Conservation (phyloP, 2,888 invertebrate genomes). For the Lochmaea crataegi region DNA sequence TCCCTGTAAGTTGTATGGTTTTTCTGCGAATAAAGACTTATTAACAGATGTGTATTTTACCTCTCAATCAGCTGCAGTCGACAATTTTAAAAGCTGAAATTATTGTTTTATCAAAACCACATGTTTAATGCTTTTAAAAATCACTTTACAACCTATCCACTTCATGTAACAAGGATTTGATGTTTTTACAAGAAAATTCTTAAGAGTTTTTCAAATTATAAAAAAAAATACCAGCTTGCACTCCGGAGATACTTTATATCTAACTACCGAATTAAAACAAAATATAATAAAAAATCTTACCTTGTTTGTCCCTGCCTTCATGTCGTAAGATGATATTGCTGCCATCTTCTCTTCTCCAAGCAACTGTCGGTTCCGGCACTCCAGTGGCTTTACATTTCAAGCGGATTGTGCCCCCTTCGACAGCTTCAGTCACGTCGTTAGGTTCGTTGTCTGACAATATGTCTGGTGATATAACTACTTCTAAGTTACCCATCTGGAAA, state of each 20-base stretch:
- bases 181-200: background rate
- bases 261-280: background rate
- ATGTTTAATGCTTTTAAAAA: constrained; percentile 25
- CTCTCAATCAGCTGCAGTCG: constrained; percentile 24
- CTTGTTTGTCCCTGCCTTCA: constrained; percentile 79
- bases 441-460: constrained; percentile 81
- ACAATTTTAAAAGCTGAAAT: constrained; percentile 26
- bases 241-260: too few relatives aligned
- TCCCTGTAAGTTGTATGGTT: too few relatives aligned
- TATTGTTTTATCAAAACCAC: constrained; percentile 36
- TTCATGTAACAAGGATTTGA: background rate
- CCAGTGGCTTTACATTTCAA: constrained; percentile 85
- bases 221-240: background rate
- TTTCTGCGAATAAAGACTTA: background rate
- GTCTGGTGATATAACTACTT: constrained; percentile 89
- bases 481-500: constrained; percentile 83
- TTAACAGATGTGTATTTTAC: constrained; percentile 22
- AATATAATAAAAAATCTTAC: constrained; percentile 61
- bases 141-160: background rate
- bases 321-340: constrained; percentile 81
- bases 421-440: constrained; percentile 77
- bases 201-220: background rate
- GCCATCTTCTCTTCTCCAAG: constrained; percentile 85
- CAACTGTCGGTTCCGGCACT: constrained; percentile 81
- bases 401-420: constrained; percentile 83